A percentile compares a stretch with the other conserved stretches of the same genome.
Evolutionary conservation across 2,113 vertebrate species (phyloP).

Genomic region (Struthio camelus): DNA sequence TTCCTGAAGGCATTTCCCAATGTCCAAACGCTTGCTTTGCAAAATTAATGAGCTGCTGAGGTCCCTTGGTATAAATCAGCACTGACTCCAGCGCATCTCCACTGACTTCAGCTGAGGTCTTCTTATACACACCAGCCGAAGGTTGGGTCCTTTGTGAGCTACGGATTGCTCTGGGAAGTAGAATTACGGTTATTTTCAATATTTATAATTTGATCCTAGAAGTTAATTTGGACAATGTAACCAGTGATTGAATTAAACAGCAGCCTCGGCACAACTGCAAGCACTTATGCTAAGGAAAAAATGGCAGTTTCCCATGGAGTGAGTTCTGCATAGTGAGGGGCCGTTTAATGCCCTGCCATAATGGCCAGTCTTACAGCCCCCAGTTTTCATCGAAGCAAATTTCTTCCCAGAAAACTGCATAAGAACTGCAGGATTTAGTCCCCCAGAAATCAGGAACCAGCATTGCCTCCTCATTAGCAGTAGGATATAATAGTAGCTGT

Average conservation of each 20-base stretch:
- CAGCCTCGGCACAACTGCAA: background rate
- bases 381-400: background rate
- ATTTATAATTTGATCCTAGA: constrained; percentile 25
- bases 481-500: background rate
- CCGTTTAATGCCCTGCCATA: background rate
- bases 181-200: constrained; percentile 41
- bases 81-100: no score
- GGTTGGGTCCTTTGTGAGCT: background rate
- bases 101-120: background rate
- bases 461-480: constrained; percentile 8
- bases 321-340: background rate
- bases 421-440: background rate
- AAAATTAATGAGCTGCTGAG: constrained; percentile 63
- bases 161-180: background rate
- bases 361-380: background rate
- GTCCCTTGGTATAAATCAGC: constrained; percentile 34
- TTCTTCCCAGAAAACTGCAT: background rate
- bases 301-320: background rate
- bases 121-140: background rate
- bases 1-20: constrained; percentile 64
- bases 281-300: background rate
- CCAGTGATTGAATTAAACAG: background rate
- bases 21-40: constrained; percentile 66
- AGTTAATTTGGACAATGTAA: constrained; percentile 22
- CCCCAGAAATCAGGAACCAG: background rate